Conservation (phyloP, 2,113 vertebrate genomes). For the Vulpes lagopus region DNA sequence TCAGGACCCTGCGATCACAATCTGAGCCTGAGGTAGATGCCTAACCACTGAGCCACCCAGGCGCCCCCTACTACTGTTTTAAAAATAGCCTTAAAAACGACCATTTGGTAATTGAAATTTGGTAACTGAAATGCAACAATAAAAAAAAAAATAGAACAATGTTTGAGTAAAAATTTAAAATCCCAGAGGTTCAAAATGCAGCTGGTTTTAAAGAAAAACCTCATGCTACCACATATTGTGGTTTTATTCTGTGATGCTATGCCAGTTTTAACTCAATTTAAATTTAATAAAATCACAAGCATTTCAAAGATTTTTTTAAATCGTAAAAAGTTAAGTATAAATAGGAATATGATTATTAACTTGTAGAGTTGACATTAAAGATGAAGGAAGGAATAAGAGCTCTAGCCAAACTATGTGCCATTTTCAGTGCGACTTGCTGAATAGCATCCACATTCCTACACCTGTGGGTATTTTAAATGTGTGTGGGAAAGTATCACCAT, state of each 20-base stretch:
- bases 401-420: neutral
- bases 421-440: neutral
- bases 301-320: constrained; percentile 33
- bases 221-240: neutral
- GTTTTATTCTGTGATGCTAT: constrained; percentile 26
- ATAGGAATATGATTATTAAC: neutral
- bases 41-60: too few relatives aligned
- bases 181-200: neutral
- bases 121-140: neutral
- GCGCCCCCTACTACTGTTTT: neutral
- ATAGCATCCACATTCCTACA: neutral
- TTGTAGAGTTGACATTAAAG: neutral
- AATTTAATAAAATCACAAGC: neutral
- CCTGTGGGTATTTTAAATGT: neutral
- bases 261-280: neutral
- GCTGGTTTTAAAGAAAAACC: neutral
- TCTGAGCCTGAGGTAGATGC: too few relatives aligned
- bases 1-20: too few relatives aligned
- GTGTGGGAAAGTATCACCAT: neutral
- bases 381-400: neutral
- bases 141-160: constrained; percentile 22
- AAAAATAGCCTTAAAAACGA: neutral
- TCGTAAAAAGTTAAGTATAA: constrained; percentile 7
- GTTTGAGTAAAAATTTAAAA: neutral
- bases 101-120: neutral